A percentile compares a stretch with the other conserved stretches of the same genome.
Conservation (phyloP, 2,113 vertebrate species). For the Seriola dumerili region DNA sequence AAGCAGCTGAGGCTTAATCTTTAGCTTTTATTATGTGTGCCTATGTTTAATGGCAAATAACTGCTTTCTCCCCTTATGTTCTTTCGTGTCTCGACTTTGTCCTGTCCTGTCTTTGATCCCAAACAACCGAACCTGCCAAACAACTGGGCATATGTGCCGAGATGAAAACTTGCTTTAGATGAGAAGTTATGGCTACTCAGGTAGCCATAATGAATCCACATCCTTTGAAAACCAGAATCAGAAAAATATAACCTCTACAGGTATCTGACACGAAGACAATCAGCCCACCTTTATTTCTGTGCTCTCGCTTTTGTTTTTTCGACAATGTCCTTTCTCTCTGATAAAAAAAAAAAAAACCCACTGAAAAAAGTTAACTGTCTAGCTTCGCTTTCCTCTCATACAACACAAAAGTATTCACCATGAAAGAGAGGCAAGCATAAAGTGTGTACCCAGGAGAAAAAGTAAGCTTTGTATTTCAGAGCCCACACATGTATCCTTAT, state of each 20-base stretch:
- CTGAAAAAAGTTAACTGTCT: neutral
- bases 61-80: neutral
- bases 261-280: constrained; percentile 9
- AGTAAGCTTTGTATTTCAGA: neutral
- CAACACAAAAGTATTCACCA: neutral
- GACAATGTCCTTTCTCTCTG: too few species aligned
- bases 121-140: constrained; percentile 22
- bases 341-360: too few species aligned
- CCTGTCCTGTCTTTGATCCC: neutral
- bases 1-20: constrained; percentile 18
- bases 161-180: constrained; percentile 1
- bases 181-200: constrained; percentile 10
- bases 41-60: constrained; percentile 3
- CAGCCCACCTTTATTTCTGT: neutral
- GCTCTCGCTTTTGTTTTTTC: neutral
- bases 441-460: neutral
- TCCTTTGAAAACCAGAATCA: constrained; percentile 15
- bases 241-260: constrained; percentile 9
- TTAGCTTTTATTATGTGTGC: constrained; percentile 10
- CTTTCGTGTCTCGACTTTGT: neutral
- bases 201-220: constrained; percentile 8
- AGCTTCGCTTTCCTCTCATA: neutral
- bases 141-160: neutral
- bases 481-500: neutral
- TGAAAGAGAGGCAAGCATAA: neutral